Percentiles rank a stretch among this genome's conserved stretches.
These are phyloP conservation scores for Harpagifer antarcticus DNA, from an alignment of 2,797 vertebrate genomes.

Conservation along the genomic window DNA sequence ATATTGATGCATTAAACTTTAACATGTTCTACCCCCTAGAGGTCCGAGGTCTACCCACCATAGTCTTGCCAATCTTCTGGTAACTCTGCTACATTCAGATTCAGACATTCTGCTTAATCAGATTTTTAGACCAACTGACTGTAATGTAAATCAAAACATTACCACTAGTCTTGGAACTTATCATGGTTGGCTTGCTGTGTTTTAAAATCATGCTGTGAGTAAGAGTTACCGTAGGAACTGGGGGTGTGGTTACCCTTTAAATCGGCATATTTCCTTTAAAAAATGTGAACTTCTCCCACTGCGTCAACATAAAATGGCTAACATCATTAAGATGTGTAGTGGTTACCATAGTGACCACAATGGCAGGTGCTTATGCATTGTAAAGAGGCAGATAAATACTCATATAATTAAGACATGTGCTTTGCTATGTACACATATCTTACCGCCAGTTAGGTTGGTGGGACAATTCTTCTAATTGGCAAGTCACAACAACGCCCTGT, in stretches of 20 bases:
- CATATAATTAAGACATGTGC: background rate
- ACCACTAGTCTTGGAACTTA: too few relatives aligned
- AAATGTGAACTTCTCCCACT: background rate
- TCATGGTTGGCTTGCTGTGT: too few relatives aligned
- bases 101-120: too few relatives aligned
- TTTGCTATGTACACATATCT: background rate
- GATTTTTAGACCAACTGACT: background rate
- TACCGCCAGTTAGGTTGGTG: background rate
- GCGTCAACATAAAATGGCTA: background rate
- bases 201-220: background rate
- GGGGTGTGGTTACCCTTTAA: background rate
- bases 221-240: background rate
- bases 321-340: background rate
- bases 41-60: too few relatives aligned
- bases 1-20: too few relatives aligned
- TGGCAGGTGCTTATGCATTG: constrained; percentile 3
- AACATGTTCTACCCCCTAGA: too few relatives aligned
- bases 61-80: too few relatives aligned
- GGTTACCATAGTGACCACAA: constrained; percentile 14
- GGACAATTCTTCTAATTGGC: background rate
- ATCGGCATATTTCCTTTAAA: background rate
- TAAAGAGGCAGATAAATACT: background rate
- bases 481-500: background rate
- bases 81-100: background rate
- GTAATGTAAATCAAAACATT: background rate